Evolutionary conservation across 2,888 invertebrate species (phyloP).

Genomic region (Empis livida): DNA sequence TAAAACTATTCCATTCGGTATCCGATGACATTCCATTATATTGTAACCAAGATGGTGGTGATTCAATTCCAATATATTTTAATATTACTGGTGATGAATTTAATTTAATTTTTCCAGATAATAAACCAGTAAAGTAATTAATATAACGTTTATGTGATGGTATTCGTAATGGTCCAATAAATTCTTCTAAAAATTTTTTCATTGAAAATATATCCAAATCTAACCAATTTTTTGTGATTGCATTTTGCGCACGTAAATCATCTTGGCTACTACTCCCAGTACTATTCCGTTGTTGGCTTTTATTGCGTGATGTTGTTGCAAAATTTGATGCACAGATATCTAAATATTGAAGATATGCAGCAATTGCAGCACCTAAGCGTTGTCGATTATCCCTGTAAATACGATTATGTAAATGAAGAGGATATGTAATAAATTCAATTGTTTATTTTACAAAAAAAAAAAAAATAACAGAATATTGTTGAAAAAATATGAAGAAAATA

Average conservation of each 20-base stretch:
- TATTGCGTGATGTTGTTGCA: conserved; percentile 27
- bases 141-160: conserved; percentile 78
- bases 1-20: conserved; percentile 58
- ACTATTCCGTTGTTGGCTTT: not conserved
- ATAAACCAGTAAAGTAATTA: conserved; percentile 79
- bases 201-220: conserved; percentile 87
- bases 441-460: no score
- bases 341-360: conserved; percentile 89
- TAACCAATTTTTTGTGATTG: conserved; percentile 35
- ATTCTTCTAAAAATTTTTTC: conserved; percentile 78
- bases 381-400: conserved; percentile 65
- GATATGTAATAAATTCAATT: no score
- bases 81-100: conserved; percentile 77
- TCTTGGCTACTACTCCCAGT: not conserved
- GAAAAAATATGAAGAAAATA: no score
- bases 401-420: no score
- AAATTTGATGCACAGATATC: conserved; percentile 61
- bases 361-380: conserved; percentile 74
- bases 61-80: conserved; percentile 73
- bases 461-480: no score
- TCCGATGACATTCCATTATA: conserved; percentile 25
- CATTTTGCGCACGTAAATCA: conserved; percentile 17
- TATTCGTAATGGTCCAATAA: conserved; percentile 53
- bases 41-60: conserved; percentile 64
- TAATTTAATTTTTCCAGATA: conserved; percentile 79